Evolutionary conservation across 2,113 vertebrate species (phyloP).

Genomic region (Sinocyclocheilus anophthalmus): DNA sequence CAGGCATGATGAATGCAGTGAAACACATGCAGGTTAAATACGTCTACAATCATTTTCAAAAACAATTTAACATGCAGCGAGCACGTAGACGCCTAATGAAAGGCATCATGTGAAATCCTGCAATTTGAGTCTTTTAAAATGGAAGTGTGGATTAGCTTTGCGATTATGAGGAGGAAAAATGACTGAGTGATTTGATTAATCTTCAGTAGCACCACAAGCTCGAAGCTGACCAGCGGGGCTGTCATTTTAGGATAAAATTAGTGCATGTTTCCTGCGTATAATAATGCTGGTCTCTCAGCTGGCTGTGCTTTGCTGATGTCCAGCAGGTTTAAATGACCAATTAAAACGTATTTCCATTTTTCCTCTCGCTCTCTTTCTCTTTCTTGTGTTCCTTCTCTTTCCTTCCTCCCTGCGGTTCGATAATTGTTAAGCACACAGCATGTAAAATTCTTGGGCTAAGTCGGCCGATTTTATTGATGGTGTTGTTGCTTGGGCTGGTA

Average conservation of each 20-base stretch:
- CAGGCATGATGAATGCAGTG: neutral
- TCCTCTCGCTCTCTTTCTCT: conserved; percentile 1
- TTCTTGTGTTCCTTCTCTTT: neutral
- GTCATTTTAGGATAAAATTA: conserved; percentile 72
- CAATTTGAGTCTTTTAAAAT: conserved; percentile 52
- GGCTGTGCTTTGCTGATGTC: conserved; percentile 70
- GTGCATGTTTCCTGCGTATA: conserved; percentile 71
- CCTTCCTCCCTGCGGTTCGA: conserved; percentile 51
- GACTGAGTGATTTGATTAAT: conserved; percentile 64
- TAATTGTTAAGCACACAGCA: conserved; percentile 72
- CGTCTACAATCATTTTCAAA: neutral
- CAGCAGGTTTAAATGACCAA: conserved; percentile 78
- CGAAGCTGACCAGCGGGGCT: conserved; percentile 62
- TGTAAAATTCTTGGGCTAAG: conserved; percentile 70
- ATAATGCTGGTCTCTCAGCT: conserved; percentile 69
- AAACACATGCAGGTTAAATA: conserved; percentile 24
- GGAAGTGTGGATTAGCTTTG: conserved; percentile 50
- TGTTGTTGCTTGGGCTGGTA: conserved; percentile 11
- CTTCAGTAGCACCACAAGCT: conserved; percentile 22
- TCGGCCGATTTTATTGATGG: conserved; percentile 37
- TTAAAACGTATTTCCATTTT: conserved; percentile 66
- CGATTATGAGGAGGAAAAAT: conserved; percentile 59
- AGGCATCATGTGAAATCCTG: conserved; percentile 41
- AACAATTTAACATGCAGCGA: neutral
- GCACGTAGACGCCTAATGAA: conserved; percentile 21